A percentile compares a stretch with the other conserved stretches of the same genome.
Evolutionary conservation across 2,888 invertebrate genomes (phyloP).

Genomic region (Sphecodes monilicornis): DNA sequence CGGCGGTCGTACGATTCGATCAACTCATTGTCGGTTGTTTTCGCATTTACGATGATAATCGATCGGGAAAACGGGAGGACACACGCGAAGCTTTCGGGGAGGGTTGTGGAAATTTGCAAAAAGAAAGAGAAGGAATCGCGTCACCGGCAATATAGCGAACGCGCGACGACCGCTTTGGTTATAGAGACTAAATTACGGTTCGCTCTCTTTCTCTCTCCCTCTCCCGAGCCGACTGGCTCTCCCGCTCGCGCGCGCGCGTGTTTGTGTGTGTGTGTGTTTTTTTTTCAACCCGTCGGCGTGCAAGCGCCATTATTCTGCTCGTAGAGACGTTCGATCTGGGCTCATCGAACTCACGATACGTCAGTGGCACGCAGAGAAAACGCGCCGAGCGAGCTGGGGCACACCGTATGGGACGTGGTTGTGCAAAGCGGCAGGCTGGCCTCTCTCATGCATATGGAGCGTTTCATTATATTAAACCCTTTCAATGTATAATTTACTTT

Average conservation of each 20-base stretch:
- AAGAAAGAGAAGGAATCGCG: conserved; percentile 40
- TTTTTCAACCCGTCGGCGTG: conserved; percentile 62
- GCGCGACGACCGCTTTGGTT: conserved; percentile 61
- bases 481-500: conserved; percentile 89
- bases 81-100: neutral
- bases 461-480: conserved; percentile 89
- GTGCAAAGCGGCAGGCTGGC: conserved; percentile 79
- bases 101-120: conserved; percentile 40
- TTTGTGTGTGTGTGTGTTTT: neutral
- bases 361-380: conserved; percentile 77
- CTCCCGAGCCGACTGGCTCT: neutral
- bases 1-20: neutral
- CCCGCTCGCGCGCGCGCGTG: no score
- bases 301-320: conserved; percentile 70
- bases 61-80: conserved; percentile 3
- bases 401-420: conserved; percentile 65
- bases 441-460: conserved; percentile 88
- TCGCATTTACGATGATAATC: neutral
- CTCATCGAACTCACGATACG: conserved; percentile 76
- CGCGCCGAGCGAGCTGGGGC: conserved; percentile 63
- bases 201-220: conserved; percentile 15
- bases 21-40: conserved; percentile 4
- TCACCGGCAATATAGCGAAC: conserved; percentile 40
- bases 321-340: conserved; percentile 73
- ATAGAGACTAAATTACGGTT: conserved; percentile 70